Base-by-base conservation (phyloP, 2,797 vertebrate species). In the Sebastes kiyomatsui region DNA sequence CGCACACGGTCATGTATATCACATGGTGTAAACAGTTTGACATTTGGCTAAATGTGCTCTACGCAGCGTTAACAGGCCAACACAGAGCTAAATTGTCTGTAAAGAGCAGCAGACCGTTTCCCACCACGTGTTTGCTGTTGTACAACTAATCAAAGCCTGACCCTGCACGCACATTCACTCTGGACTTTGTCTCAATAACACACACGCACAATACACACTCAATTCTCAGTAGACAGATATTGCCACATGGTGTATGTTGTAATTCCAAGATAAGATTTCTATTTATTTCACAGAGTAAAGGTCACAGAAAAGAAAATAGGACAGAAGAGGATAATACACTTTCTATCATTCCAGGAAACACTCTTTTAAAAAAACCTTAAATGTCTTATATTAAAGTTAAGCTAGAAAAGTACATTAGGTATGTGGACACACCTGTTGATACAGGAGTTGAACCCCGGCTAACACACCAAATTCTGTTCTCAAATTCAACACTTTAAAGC, bases 131-230 rank as follows among this genome's bases (percentile, higher is more conserved):
- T 56, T 69, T 22, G 13, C 67, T 62, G 65, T 56, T 79, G 60
- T 74, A 75, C 58, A 67, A 42, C 67, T 62, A 62, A 76, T 38
- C 35, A 71, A 54, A 67, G 18, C 72, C 74, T 42, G 62, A 67
- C 42, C 10, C 52, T 22, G 25, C 64, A 73, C 2, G 2, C 56
- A 84, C 69, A 58, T 58, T 28, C 16, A 72, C 14, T 4, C 64
- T 81, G 80, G 81, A 86, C 89, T 86, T 83, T 87, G 78, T 71
- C 64, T 68, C 60, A 52, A n/a, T 52, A 52, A 55, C 54, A 76
- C 62, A 75, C 58, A 81, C 32, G 1, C 14, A 38, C 35, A 38
- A 38, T 42, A 68, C 6, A 32, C 67, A 55, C 49, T 25, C 27
- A 56, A 6, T 64, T 79, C 61, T 38, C 25, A 68, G 58, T 28